Evolutionary conservation across 2,113 vertebrate genomes (phyloP).

Genomic region (Podarcis muralis): DNA sequence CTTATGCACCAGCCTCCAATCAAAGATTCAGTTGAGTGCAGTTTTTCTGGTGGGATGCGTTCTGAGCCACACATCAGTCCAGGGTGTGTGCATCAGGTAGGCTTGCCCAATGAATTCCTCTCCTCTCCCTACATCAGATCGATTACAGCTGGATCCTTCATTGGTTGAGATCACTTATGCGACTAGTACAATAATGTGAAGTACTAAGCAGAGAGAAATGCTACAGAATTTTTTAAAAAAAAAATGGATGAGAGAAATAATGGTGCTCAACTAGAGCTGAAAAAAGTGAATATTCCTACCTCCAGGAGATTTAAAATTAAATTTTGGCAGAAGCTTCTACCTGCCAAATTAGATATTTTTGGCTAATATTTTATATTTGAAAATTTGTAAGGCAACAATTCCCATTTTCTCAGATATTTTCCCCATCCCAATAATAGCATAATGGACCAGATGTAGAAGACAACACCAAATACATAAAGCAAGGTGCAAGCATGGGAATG

Average conservation of each 20-base stretch:
- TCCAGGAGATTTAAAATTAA: background rate
- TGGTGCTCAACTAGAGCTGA: background rate
- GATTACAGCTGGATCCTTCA: background rate
- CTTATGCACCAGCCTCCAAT: too few species aligned
- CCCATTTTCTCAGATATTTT: background rate
- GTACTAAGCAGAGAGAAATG: background rate
- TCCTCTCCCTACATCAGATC: too few species aligned
- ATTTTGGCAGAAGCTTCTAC: background rate
- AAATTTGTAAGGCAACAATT: background rate
- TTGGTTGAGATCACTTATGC: background rate
- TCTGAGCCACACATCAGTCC: too few species aligned
- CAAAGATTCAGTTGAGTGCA: too few species aligned
- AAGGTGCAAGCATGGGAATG: background rate
- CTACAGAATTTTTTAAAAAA: too few species aligned
- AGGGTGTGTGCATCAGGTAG: too few species aligned
- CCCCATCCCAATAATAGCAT: too few species aligned
- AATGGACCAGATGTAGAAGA: background rate
- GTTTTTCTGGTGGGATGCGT: too few species aligned
- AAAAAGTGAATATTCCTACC: background rate
- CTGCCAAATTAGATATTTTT: background rate
- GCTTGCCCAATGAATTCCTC: too few species aligned
- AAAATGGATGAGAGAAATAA: background rate
- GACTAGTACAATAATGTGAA: background rate
- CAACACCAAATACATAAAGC: background rate
- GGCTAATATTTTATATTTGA: background rate